Base-by-base conservation (phyloP, 2,113 vertebrate species). In the Phycodurus eques region DNA sequence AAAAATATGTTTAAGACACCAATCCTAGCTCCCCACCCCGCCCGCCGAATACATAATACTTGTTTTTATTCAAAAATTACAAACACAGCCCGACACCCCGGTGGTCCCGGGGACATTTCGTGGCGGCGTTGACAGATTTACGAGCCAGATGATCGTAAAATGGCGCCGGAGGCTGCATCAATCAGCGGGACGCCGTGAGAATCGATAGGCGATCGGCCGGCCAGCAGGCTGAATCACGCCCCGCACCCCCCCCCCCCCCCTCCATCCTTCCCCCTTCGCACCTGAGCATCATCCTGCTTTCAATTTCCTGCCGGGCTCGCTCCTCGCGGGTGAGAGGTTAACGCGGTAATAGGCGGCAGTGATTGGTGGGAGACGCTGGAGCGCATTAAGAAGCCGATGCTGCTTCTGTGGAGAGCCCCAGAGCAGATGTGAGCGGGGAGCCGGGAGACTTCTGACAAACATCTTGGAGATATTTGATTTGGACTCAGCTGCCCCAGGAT, bases 311-410 rank as follows among this genome's bases (percentile, higher is more conserved):
- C 75, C 14, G 57, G 73, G 57, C 42, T 39, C 57, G 11, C 39
- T 53, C 71, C 74, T 72, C 54, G 62, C n/a, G 62, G 92, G 87
- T 87, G 88, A 88, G 80, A 80, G 90, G 91, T 92, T 92, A 92
- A 92, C 85, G 20, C 83, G 88, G 85, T 92, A 93, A 93, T 93
- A 90, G 88, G 88, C 83, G 87, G 80, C 76, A 81, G 87, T 91
- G 92, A 93, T 91, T 92, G 88, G 90, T 90, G 63, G 84, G 87
- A 85, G 88, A 86, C 84, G 75, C 82, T 84, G 81, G 78, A 80
- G 80, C 19, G 67, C 44, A 88, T 89, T 90, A 87, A 73, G 88
- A 81, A 74, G 73, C 76, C 77, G 61, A 67, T 64, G 87, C 88
- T 90, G 83, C 89, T 89, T 85, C 85, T 75, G 80, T 76, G 82